Base-by-base conservation (phyloP, 2,888 invertebrate species). In the Xestia rhomboidea region DNA sequence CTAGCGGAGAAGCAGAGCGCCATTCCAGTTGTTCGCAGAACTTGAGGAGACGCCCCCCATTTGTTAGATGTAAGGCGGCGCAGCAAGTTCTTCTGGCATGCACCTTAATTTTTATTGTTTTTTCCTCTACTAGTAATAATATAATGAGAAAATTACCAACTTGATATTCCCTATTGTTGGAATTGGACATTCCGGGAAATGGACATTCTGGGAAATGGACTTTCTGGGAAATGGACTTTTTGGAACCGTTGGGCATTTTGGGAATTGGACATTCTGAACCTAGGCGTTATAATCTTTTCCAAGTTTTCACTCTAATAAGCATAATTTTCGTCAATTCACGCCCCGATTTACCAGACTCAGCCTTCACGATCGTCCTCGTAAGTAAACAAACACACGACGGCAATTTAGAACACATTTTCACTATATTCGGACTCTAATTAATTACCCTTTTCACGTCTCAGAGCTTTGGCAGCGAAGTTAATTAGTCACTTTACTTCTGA, bases 371-470 rank as follows among this genome's bases (percentile, higher is more conserved):
- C 38, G 13, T 34, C 24, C 6, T 57, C 78, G 64, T 73, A 67
- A 54, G 46, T 73, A 70, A 73, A 82, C 77, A 78, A 68, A 68
- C 60, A 64, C 1, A 30, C 49, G 64, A 64, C 3, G 11, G 51
- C 44, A 75, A 82, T 71, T 82, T 46, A 64, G 21, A 71, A 75
- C 34, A 75, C 63, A 72, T 82, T 77, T 73, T 38, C 68, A 77
- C 49, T 75, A 73, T 41, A 73, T 76, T 78, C 27, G 63, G 70
- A 82, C 75, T 63, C 13, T 51, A 74, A 85, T 79, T 85, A 85
- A 85, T 85, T 76, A 76, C 66, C 73, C 85, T 73, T 73, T 84
- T 68, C 75, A 63, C 46, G 63, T 85, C 75, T 75, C 72, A 8
- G 72, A 57, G 73, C 70, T 66, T 79, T 71, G 62, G 63, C 18